Evolutionary conservation across 2,113 vertebrate genomes (phyloP), one percentile per base, ranked within the genome.

Genomic region (Pandion haliaetus): DNA sequence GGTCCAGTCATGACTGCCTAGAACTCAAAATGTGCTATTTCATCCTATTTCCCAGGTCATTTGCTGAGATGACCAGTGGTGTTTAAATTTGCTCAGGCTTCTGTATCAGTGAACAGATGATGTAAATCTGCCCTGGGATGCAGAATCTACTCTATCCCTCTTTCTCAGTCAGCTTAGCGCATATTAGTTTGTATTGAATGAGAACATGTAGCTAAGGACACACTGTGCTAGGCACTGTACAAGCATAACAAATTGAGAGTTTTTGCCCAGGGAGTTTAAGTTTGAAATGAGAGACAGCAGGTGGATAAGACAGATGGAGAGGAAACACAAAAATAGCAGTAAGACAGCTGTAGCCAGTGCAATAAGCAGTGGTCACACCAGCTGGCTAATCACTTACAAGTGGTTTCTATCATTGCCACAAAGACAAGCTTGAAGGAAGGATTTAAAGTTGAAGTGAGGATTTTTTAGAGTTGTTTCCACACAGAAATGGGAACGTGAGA

Each of bases 241-340:
- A 94, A 80, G 87, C 92, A 94, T 91, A 86, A 82, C 61, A 88
- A 95, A 95, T 91, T 85, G 82, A 49, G 58, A 94, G 62, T 4
- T 93, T 95, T 93, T 94, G 92, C 88, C 93, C 74, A 90, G 95
- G 85, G 84, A 94, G 58, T 95, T 94, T 93, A 86, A 96, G 95
- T 91, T 82, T 69, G 71, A 94, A 94, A 93, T 91, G 87, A 95
- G 77, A 96, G 78, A 94, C 90, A 96, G 92, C 93, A 96, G 87
- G 95, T 97, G 95, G 92, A 95, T 91, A 94, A 95, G 93, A 96
- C 92, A 94, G 95, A 96, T 96, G 95, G 96, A 95, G 82, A 82
- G 66, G 87, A 96, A 96, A 96, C 52, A 87, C 78, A 93, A 91
- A 96, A 97, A 93, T 91, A 95, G 78, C 90, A 91, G 78, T 89